Evolutionary conservation across 2,797 vertebrate species (phyloP).

Genomic region (Poecilia wingei): DNA sequence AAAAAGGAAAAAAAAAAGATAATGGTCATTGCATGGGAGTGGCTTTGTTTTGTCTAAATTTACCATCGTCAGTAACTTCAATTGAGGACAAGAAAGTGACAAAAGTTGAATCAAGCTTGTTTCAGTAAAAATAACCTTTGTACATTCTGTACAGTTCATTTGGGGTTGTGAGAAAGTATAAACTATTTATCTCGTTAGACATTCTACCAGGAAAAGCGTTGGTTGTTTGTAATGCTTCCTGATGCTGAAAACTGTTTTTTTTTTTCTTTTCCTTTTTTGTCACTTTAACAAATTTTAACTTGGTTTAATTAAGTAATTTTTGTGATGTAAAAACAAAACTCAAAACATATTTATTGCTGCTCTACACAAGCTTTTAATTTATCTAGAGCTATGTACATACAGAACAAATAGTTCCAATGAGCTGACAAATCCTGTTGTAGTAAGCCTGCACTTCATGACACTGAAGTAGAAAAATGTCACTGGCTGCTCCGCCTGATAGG

Average conservation of each 20-base stretch:
- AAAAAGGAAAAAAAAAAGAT: not conserved
- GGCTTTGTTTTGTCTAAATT: not conserved
- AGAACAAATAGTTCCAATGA: not conserved
- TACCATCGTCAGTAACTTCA: not conserved
- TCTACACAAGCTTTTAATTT: not conserved
- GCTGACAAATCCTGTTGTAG: not conserved
- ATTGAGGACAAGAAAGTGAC: not conserved
- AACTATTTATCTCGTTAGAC: not conserved
- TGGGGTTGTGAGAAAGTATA: not conserved
- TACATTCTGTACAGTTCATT: not conserved
- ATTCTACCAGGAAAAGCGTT: not conserved
- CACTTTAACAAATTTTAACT: not conserved
- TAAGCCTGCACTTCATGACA: not conserved
- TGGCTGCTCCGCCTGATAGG: not conserved
- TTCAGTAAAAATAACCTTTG: not conserved
- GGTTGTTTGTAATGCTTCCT: not conserved
- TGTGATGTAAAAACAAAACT: not conserved
- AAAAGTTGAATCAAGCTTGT: not conserved
- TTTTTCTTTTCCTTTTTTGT: not conserved
- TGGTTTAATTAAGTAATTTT: not conserved
- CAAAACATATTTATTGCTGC: not conserved
- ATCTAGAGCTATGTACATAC: not conserved
- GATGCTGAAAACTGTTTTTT: not conserved
- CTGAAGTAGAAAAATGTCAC: constrained; percentile 1
- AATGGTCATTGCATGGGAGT: not conserved